Evolutionary conservation across 92 coral and sea anemone species (phyloP), one percentile per base, ranked within the genome.

Genomic region (Pocillopora grandis): DNA sequence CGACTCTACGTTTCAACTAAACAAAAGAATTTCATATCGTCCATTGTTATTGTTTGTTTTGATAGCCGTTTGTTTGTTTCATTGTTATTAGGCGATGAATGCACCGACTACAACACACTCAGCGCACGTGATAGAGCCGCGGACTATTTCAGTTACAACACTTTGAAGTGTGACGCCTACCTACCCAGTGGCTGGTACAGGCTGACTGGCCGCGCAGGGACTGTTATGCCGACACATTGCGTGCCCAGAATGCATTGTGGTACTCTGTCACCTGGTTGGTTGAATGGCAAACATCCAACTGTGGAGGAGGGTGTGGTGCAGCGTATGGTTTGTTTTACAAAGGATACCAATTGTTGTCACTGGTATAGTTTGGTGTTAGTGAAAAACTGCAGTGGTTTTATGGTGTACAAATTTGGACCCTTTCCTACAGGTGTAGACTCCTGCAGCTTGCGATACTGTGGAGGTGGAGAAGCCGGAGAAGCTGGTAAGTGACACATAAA

Each of bases 201-300:
- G 67, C 67, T 84, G 61, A 37, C 76, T 36, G 83, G 76, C 19
- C 42, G 68, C n/a, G 88, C 88, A 10, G 88, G 88, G 76, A 35
- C 77, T 76, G 68, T 48, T 10, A 76, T 84, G 77, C 77, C 88
- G 36, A 77, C 81, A 68, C 64, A 66, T 4, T 84, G 88, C 66
- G 83, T 84, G 55, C 83, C 83, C 48, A 76, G 77, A 21, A 52
- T 76, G 17, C 88, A 77, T 48, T 84, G 88, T 61, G 88, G 88
- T 59, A 67, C 88, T 5, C 61, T 76, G 37, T 76, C 88, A 57
- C 88, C 88, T 15, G 88, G 88, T 8, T 84, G 88, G 88, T 57
- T 84, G 4, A 84, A 84, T 77, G 88, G 83, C 76, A 76, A 67
- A 36, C 88, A 84, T 68, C 88, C 88, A 12, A 18, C 83, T 36